A percentile compares a stretch with the other conserved stretches of the same genome.
Evolutionary conservation across 2,797 vertebrate genomes (phyloP).

Genomic region (Hoplostethus atlanticus): DNA sequence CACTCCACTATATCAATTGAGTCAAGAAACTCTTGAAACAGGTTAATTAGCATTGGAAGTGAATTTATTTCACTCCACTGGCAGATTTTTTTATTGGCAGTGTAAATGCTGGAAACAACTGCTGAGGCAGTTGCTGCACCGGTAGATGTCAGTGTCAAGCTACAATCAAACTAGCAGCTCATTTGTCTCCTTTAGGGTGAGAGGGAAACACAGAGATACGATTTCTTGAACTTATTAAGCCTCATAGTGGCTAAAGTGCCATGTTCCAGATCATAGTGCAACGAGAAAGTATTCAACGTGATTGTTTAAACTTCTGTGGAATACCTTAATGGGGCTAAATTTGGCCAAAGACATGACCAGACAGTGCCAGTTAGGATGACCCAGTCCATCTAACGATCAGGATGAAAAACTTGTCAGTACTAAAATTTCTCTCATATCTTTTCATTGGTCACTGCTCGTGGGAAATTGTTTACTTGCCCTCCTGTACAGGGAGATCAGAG

Average conservation of each 20-base stretch:
- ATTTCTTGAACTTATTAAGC: background rate
- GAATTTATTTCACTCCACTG: background rate
- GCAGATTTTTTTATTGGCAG: background rate
- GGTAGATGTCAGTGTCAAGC: constrained; percentile 46
- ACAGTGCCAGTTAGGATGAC: no score
- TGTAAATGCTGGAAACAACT: background rate
- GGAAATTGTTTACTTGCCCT: no score
- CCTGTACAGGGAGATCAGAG: no score
- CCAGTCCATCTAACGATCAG: no score
- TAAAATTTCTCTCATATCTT: no score
- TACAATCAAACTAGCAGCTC: background rate
- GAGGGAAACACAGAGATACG: background rate
- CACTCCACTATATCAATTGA: background rate
- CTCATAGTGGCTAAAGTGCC: no score
- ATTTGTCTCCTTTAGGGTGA: background rate
- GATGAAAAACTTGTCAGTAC: no score
- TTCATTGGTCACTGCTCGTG: no score
- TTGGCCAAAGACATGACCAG: no score
- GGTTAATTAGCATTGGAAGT: background rate
- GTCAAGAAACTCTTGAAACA: background rate
- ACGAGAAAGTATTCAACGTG: background rate
- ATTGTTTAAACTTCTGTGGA: no score
- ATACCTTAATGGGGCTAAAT: no score
- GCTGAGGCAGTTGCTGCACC: constrained; percentile 1
- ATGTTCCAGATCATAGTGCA: background rate